phyloP scores from a whole-genome alignment of 2,113 vertebrate species.

The Crotalus tigris region DNA sequence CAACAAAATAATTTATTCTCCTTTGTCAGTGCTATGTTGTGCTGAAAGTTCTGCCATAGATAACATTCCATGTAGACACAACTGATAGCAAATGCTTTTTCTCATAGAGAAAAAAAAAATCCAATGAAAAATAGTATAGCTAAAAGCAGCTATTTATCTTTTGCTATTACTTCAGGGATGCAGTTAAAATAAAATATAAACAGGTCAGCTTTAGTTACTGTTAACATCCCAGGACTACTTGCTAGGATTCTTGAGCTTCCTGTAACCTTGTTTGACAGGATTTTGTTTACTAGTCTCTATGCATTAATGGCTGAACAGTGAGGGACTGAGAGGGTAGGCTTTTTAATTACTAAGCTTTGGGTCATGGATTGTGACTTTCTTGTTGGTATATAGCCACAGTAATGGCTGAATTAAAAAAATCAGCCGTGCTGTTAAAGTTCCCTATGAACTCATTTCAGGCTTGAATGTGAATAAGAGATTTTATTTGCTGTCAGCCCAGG shows the following conservation, averaged over 20 bases:
- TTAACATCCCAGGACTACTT: slow-evolving; percentile 36
- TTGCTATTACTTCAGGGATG: slow-evolving; percentile 21
- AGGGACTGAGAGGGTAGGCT: background rate
- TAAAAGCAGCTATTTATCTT: slow-evolving; percentile 17
- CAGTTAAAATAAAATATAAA: slow-evolving; percentile 47
- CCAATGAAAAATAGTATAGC: slow-evolving; percentile 28
- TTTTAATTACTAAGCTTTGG: slow-evolving; percentile 24
- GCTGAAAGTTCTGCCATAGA: background rate
- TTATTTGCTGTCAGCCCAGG: background rate
- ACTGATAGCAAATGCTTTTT: slow-evolving; percentile 10
- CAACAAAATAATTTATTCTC: slow-evolving; percentile 25
- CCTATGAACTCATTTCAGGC: slow-evolving; percentile 36
- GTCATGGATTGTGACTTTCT: slow-evolving; percentile 1
- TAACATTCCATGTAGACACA: background rate
- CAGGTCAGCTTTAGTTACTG: slow-evolving; percentile 36
- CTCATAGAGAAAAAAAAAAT: slow-evolving; percentile 3
- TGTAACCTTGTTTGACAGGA: slow-evolving; percentile 49
- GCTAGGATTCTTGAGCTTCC: slow-evolving; percentile 36
- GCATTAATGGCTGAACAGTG: slow-evolving; percentile 35
- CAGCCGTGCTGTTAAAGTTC: background rate
- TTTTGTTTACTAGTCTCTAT: slow-evolving; percentile 44
- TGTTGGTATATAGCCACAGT: slow-evolving; percentile 22
- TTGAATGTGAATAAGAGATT: slow-evolving; percentile 31
- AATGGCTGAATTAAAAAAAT: slow-evolving; percentile 27
- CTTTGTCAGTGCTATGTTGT: slow-evolving; percentile 20